A percentile compares a stretch with the other conserved stretches of the same genome.
phyloP scores from a whole-genome alignment of 2,888 invertebrate genomes.

The Scaptomyza reducta region DNA sequence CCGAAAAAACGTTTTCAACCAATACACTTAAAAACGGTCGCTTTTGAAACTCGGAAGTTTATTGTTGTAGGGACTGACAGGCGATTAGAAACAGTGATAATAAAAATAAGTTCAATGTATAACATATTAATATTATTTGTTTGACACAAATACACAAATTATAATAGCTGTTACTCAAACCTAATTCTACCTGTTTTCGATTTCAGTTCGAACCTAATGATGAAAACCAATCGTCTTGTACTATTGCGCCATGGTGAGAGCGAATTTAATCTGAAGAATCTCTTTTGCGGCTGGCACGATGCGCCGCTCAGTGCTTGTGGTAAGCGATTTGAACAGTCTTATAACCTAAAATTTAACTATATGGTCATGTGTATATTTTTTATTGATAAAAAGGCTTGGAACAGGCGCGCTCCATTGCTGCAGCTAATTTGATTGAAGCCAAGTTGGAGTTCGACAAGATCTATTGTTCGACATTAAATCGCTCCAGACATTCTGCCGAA shows the following conservation, averaged over 20 bases:
- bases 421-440: conserved; percentile 89
- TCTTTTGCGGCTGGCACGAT: conserved; percentile 91
- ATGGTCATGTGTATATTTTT: neutral
- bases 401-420: conserved; percentile 84
- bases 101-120: neutral
- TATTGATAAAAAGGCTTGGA: conserved; percentile 66
- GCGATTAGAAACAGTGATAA: neutral
- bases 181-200: conserved; percentile 13
- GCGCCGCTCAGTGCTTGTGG: conserved; percentile 89
- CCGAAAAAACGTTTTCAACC: conserved; percentile 11
- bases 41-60: conserved; percentile 1
- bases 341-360: neutral
- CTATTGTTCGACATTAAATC: conserved; percentile 91
- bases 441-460: conserved; percentile 91
- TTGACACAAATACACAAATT: neutral
- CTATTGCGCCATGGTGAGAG: conserved; percentile 89
- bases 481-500: conserved; percentile 90
- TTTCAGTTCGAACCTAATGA: conserved; percentile 49
- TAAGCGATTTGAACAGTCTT: conserved; percentile 25
- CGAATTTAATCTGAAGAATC: conserved; percentile 90
- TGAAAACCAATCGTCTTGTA: conserved; percentile 83
- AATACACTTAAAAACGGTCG: conserved; percentile 4
- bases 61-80: neutral
- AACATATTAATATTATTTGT: neutral
- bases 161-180: neutral